Conservation (phyloP, 1,140 invertebrate genomes). For the Pachypsylla venusta region DNA sequence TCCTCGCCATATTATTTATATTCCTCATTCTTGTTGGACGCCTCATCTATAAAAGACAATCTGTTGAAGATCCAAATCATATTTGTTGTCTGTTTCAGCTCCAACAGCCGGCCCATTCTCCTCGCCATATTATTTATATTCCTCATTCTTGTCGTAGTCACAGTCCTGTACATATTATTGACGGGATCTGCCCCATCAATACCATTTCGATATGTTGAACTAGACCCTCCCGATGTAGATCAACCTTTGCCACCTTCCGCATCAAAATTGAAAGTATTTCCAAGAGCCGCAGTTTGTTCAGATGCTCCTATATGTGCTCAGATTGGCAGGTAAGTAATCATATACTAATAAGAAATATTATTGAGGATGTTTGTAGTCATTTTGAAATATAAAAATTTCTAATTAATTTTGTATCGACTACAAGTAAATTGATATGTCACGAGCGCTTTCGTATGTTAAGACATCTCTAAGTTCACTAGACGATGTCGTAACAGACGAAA, state of each 20-base stretch:
- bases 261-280: slow-evolving; percentile 13
- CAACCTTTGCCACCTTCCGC: slow-evolving; percentile 12
- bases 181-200: background rate
- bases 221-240: slow-evolving; percentile 16
- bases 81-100: no score
- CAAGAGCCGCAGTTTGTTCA: slow-evolving; percentile 25
- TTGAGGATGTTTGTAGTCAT: no score
- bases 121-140: background rate
- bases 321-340: slow-evolving; percentile 28
- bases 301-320: slow-evolving; percentile 29
- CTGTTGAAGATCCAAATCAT: no score
- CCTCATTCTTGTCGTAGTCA: background rate
- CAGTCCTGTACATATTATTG: background rate
- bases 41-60: no score
- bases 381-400: no score
- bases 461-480: no score
- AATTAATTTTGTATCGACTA: no score
- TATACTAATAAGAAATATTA: no score
- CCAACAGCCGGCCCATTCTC: background rate
- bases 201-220: background rate
- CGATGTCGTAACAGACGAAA: no score
- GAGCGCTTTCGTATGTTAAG: no score
- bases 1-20: background rate
- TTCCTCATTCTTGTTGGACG: background rate
- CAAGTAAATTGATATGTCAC: no score